Base-by-base conservation (phyloP, 2,888 invertebrate genomes). In the Nomada lathburiana region DNA sequence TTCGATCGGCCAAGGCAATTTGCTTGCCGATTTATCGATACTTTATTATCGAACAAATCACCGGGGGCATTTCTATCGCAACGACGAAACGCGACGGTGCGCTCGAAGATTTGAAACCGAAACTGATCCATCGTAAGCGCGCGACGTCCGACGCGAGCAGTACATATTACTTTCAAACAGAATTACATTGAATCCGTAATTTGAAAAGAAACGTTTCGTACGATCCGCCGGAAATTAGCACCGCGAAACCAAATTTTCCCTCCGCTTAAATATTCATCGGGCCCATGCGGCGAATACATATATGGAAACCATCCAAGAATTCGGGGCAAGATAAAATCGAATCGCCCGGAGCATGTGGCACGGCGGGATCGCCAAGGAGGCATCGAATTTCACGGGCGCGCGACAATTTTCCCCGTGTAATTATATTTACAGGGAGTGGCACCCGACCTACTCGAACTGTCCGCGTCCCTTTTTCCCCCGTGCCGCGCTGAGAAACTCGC, bases 401-500 rank as follows among this genome's bases (percentile, higher is more conserved):
- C 62, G 65, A 26, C 73, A 73, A 85, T 82, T 80, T 47, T 80
- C 59, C 53, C 70, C 68, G 55, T 52, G 77, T 86, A 86, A 86
- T 86, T 86, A 87, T 87, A 86, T 87, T 86, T 87, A 75, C 77
- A 83, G 86, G 86, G 88, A 86, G 86, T 86, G 88, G 88, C 88
- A 86, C 76, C 76, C 84, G 84, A 84, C 81, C 86, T 78, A 76
- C 69, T 83, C 83, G 60, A 75, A 65, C 73, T 68, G 74, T 74
- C 81, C 65, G 52, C 73, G 84, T 82, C 76, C 86, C 82, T 86
- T 83, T 73, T 74, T 69, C 64, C 63, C 63, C 62, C 29, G 67
- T 70, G 77, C 67, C 52, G 70, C 77, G 75, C 72, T 42, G 69
- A 23, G 57, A 20, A 52, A 73, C 26, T 82, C 80, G 64, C 72